These are phyloP conservation scores for Clarias batrachus DNA, from an alignment of 2,113 vertebrate genomes.

Conservation along the genomic window DNA sequence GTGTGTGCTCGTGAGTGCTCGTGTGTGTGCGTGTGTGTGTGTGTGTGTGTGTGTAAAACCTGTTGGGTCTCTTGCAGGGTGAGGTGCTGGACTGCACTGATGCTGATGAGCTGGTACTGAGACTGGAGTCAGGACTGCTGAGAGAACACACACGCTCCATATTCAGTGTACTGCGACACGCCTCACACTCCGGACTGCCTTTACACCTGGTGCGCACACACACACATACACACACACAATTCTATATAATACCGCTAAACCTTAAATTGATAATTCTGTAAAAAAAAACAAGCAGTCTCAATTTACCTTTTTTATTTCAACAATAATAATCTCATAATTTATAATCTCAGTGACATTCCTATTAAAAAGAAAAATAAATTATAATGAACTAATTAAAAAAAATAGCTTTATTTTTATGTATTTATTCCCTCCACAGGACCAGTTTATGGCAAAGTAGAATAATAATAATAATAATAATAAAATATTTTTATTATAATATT, in stretches of 20 bases:
- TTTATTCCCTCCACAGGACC: too few relatives aligned
- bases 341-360: too few relatives aligned
- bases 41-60: constrained; percentile 62
- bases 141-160: constrained; percentile 94
- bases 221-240: background rate
- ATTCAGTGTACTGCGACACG: constrained; percentile 92
- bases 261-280: background rate
- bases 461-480: too few relatives aligned
- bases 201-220: constrained; percentile 78
- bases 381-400: too few relatives aligned
- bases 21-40: background rate
- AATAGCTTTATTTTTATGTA: too few relatives aligned
- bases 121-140: constrained; percentile 93
- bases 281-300: background rate
- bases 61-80: constrained; percentile 91
- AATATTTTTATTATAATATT: too few relatives aligned
- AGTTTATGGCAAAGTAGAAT: too few relatives aligned
- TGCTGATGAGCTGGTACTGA: constrained; percentile 88
- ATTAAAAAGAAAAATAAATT: too few relatives aligned
- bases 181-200: constrained; percentile 90
- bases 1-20: constrained; percentile 2
- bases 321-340: too few relatives aligned
- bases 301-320: background rate
- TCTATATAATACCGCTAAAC: background rate
- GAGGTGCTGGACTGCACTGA: constrained; percentile 88